Base-by-base conservation (phyloP, 1,140 invertebrate genomes). In the Pantala flavescens region DNA sequence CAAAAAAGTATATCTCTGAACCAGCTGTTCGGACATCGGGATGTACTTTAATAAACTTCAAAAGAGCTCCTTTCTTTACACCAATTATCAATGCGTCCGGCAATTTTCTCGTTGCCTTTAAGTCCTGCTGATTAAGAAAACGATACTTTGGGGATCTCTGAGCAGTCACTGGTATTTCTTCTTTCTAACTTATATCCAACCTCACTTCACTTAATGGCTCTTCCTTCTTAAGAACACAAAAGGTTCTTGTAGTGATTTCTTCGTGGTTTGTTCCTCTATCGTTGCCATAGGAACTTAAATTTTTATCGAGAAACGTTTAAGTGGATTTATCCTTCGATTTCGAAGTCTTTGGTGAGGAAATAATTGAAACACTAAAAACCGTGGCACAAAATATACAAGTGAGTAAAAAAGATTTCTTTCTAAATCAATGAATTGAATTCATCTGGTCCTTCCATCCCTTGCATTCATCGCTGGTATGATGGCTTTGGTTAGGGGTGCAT, bases 1-100 rank as follows among this genome's bases (percentile, higher is more conserved):
- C 94, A 81, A 96, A 96, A 82, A 95, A 96, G 81, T 96, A 94
- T 3, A 95, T 89, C 82, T 96, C 93, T 1, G 90, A 92, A 19
- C 91, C 92, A 43, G 93, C 92, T 1, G 93, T 93, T 72, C 91
- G 83, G 7, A 96, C 89, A 82, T 93, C 89, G 12, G 94, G 93
- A 85, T 97, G 94, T 63, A 96, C 82, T 55, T 92, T 86, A 73
- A 93, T 87, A 82, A 96, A 96, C 83, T 96, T 94, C 28, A 97
- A 82, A 14, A 97, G 83, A 0, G 94, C 94, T 74, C 92, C 92
- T 82, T 97, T 97, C 81, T 95, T 95, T 12, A 95, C 94, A 16
- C 94, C 94, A 77, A 96, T 95, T 78, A 97, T 93, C 76, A 97
- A 85, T 21, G 92, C 93, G 80, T 90, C 89, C 19, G 94, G 94